Evolutionary conservation across 2,113 vertebrate genomes (phyloP).

Genomic region (Pogonocichla stellata): DNA sequence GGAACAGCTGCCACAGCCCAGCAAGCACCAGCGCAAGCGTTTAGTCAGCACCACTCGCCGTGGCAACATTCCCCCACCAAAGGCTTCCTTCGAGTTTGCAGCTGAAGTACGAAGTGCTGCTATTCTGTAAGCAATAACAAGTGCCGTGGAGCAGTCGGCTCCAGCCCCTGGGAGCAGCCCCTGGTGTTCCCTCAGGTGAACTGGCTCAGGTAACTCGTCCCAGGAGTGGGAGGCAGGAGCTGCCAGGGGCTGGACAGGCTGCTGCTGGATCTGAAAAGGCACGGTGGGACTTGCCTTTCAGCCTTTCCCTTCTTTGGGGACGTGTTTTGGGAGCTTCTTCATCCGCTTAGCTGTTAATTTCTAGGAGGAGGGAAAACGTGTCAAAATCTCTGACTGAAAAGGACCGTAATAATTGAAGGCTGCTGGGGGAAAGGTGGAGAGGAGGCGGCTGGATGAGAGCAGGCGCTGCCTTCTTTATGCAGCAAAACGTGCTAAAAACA

Average conservation of each 20-base stretch:
- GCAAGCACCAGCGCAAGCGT: background rate
- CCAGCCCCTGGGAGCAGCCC: background rate
- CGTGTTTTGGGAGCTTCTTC: fast-evolving
- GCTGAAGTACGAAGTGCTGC: fast-evolving
- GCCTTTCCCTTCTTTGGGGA: fast-evolving
- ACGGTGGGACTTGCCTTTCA: background rate
- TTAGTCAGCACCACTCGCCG: fast-evolving
- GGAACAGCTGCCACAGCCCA: background rate
- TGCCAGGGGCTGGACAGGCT: background rate
- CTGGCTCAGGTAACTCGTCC: background rate
- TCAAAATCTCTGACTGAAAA: background rate
- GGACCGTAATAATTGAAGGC: background rate
- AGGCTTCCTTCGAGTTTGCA: background rate
- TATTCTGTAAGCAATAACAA: fast-evolving
- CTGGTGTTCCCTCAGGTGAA: background rate
- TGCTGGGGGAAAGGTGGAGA: background rate
- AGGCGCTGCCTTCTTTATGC: background rate
- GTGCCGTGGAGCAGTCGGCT: fast-evolving
- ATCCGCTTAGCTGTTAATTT: background rate
- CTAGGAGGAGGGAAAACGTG: fast-evolving
- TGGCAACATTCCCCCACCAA: too few species aligned
- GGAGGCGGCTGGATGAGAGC: background rate
- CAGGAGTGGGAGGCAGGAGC: background rate
- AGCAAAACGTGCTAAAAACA: background rate
- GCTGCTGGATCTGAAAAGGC: too few species aligned